A percentile compares a stretch with the other conserved stretches of the same genome.
Evolutionary conservation across 1,140 invertebrate genomes (phyloP).

Genomic region (Solenopsis invicta): DNA sequence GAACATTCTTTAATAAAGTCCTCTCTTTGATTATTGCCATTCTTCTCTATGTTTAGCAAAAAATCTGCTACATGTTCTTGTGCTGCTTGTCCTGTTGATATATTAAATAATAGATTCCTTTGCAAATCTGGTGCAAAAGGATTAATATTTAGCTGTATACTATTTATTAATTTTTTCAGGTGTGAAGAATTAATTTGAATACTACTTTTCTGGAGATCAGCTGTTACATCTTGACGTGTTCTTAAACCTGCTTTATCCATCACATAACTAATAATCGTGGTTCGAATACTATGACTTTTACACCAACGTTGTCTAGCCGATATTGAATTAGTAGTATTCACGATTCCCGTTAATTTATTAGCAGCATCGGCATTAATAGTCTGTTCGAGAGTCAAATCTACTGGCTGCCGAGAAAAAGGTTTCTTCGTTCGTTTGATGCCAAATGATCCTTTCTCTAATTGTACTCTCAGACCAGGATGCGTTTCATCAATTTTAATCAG

Average conservation of each 20-base stretch:
- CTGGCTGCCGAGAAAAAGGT: conserved; percentile 47
- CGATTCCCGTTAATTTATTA: conserved; percentile 53
- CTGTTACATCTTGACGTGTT: conserved; percentile 37
- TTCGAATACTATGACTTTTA: conserved; percentile 56
- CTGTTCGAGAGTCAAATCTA: conserved; percentile 68
- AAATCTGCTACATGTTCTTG: background rate
- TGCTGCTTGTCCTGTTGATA: background rate
- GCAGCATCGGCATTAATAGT: no score
- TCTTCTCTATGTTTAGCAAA: background rate
- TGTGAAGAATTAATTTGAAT: conserved; percentile 15
- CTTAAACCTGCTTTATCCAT: conserved; percentile 19
- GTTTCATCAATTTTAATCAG: conserved; percentile 63
- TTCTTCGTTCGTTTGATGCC: conserved; percentile 44
- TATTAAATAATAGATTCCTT: background rate
- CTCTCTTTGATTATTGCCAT: background rate
- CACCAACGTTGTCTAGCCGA: conserved; percentile 67
- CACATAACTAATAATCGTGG: conserved; percentile 49
- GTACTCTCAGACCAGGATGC: conserved; percentile 40
- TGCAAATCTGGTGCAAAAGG: background rate
- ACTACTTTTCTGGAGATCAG: conserved; percentile 25
- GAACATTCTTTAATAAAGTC: background rate
- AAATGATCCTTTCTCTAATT: conserved; percentile 12
- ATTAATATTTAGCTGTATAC: background rate
- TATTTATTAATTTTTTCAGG: background rate
- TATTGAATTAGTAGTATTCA: conserved; percentile 36